Percentiles rank a stretch among this genome's conserved stretches.
Evolutionary conservation across 2,797 vertebrate genomes (phyloP).

Genomic region (Odontamblyopus rebecca): DNA sequence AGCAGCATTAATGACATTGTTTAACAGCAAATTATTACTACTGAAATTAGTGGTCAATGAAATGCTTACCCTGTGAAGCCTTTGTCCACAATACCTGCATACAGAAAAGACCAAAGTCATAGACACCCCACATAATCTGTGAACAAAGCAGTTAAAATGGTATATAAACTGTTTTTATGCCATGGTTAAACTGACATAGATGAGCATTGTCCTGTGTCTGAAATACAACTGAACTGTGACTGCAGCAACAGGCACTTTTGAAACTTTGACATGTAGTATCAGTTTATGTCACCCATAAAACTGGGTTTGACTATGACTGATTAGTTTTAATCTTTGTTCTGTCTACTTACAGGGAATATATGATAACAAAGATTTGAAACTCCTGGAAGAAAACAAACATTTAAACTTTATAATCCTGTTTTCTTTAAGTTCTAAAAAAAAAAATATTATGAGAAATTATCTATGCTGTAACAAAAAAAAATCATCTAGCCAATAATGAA

Average conservation of each 20-base stretch:
- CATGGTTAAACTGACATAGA: slow-evolving; percentile 23
- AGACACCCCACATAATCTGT: background rate
- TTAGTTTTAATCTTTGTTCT: slow-evolving; percentile 52
- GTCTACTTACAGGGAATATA: background rate
- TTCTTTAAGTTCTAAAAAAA: background rate
- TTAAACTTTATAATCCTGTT: background rate
- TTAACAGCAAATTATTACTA: background rate
- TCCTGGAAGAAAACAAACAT: background rate
- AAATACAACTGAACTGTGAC: background rate
- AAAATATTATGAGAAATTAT: background rate
- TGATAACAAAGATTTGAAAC: background rate
- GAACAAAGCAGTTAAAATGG: background rate
- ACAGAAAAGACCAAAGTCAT: slow-evolving; percentile 31
- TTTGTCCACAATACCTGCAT: slow-evolving; percentile 45
- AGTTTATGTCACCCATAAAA: slow-evolving; percentile 51
- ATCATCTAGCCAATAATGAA: background rate
- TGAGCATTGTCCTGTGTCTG: slow-evolving; percentile 11
- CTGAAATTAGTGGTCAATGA: background rate
- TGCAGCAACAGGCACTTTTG: background rate
- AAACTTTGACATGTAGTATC: slow-evolving; percentile 8
- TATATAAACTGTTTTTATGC: background rate
- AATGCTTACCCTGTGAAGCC: slow-evolving; percentile 67
- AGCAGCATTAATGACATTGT: background rate
- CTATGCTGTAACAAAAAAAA: too few species aligned
- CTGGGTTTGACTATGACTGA: slow-evolving; percentile 24